phyloP scores from a whole-genome alignment of 2,797 vertebrate species.

The Artibeus lituratus region DNA sequence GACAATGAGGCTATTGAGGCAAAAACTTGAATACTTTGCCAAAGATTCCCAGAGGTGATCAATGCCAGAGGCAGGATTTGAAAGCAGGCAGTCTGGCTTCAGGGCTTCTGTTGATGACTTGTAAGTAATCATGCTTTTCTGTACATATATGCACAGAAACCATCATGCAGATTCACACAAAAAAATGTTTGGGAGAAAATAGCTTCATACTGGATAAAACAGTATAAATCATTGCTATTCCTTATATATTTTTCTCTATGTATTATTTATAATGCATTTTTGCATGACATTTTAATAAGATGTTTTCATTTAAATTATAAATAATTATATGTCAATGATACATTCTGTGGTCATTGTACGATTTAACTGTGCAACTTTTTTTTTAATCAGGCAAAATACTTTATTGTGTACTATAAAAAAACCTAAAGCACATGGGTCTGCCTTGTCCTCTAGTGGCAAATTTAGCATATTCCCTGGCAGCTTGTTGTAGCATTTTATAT shows the following conservation, averaged over 20 bases:
- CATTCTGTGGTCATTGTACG: not conserved
- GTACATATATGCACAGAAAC: rapidly evolving
- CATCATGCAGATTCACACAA: not conserved
- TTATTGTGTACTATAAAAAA: not conserved
- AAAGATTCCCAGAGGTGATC: not conserved
- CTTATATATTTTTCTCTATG: not conserved
- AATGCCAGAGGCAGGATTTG: not conserved
- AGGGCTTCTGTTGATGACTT: not conserved
- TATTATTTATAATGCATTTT: not conserved
- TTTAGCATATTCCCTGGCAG: not conserved
- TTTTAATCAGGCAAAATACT: not conserved
- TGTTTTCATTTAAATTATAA: not conserved
- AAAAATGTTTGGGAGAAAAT: not conserved
- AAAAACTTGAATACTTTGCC: not conserved
- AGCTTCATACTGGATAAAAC: not conserved
- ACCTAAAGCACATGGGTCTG: not conserved
- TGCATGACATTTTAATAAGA: not conserved
- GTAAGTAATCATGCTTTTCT: not conserved
- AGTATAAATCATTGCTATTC: not conserved
- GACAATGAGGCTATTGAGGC: not conserved
- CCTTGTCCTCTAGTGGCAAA: not conserved
- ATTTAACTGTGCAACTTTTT: not conserved
- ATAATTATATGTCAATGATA: not conserved
- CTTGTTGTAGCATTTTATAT: not conserved
- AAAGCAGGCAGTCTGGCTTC: not conserved